Evolutionary conservation across 2,797 vertebrate genomes (phyloP).

Genomic region (Clarias platycephalus): DNA sequence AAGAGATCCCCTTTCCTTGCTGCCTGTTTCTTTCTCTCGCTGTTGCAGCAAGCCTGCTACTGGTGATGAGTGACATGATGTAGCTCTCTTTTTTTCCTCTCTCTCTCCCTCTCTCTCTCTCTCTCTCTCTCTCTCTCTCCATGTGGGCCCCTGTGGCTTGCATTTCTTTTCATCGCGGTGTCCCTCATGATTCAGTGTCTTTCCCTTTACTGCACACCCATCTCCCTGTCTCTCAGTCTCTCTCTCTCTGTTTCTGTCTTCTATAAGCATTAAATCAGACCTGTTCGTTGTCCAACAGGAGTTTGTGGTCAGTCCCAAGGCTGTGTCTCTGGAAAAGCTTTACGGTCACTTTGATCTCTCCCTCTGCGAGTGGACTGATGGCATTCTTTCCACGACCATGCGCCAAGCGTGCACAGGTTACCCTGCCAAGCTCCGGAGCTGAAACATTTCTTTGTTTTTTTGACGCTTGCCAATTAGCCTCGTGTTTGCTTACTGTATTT

Average conservation of each 20-base stretch:
- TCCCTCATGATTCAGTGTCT: slow-evolving; percentile 23
- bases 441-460: background rate
- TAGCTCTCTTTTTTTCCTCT: background rate
- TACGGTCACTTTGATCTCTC: slow-evolving; percentile 35
- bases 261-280: slow-evolving; percentile 16
- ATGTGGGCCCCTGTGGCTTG: slow-evolving; percentile 11
- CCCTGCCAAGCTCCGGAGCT: background rate
- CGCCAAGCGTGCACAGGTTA: slow-evolving; percentile 39
- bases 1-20: slow-evolving; percentile 38
- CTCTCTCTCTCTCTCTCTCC: slow-evolving; percentile 11
- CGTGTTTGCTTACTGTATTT: background rate
- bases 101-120: background rate
- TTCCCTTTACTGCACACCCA: background rate
- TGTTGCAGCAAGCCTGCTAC: slow-evolving; percentile 30
- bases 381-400: slow-evolving; percentile 27
- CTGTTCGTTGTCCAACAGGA: slow-evolving; percentile 32
- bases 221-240: background rate
- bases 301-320: slow-evolving; percentile 45
- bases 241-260: slow-evolving; percentile 4
- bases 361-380: slow-evolving; percentile 18
- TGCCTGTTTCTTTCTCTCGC: slow-evolving; percentile 23
- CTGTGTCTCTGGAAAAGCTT: slow-evolving; percentile 37
- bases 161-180: slow-evolving; percentile 21
- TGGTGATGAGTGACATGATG: slow-evolving; percentile 29
- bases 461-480: slow-evolving; percentile 6